These are phyloP conservation scores for Dinothrombium tinctorium DNA, from an alignment of 1,140 invertebrate species.

Conservation along the genomic window DNA sequence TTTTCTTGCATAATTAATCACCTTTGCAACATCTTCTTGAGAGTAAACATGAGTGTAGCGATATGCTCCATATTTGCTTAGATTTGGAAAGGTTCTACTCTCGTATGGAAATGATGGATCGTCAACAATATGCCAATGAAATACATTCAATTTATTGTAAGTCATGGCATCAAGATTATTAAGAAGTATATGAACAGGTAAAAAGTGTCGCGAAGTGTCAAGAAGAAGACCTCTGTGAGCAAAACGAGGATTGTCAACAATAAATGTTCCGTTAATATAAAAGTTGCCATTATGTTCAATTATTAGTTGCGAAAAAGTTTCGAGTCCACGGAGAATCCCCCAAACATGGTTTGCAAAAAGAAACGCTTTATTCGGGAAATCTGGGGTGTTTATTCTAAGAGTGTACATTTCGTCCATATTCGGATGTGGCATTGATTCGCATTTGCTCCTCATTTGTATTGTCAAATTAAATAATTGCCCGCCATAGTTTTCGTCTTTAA, in stretches of 20 bases:
- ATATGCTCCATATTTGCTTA: constrained; percentile 7
- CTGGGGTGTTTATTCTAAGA: constrained; percentile 9
- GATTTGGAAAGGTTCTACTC: constrained; percentile 28
- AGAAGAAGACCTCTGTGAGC: constrained; percentile 47
- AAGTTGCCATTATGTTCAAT: constrained; percentile 8
- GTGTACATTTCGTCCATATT: constrained; percentile 34
- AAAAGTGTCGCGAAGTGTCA: constrained; percentile 58
- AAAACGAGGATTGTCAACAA: constrained; percentile 26
- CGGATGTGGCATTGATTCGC: constrained; percentile 31
- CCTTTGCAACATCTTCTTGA: constrained; percentile 19
- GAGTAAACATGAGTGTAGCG: constrained; percentile 16
- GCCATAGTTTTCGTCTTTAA: constrained; percentile 14
- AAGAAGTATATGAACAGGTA: constrained; percentile 34
- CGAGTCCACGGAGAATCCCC: constrained; percentile 15
- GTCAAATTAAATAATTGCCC: constrained; percentile 16
- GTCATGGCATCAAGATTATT: constrained; percentile 19
- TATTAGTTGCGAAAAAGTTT: constrained; percentile 24
- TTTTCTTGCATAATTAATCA: constrained; percentile 22
- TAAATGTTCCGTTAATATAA: constrained; percentile 16
- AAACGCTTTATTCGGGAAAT: background rate
- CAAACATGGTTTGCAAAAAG: constrained; percentile 2
- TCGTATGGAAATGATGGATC: constrained; percentile 35
- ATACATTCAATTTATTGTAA: constrained; percentile 28
- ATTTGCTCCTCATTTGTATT: constrained; percentile 23
- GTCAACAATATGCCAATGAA: constrained; percentile 39